A percentile compares a stretch with the other conserved stretches of the same genome.
phyloP scores from a whole-genome alignment of 1,140 invertebrate genomes.

The Bombus confusus region DNA sequence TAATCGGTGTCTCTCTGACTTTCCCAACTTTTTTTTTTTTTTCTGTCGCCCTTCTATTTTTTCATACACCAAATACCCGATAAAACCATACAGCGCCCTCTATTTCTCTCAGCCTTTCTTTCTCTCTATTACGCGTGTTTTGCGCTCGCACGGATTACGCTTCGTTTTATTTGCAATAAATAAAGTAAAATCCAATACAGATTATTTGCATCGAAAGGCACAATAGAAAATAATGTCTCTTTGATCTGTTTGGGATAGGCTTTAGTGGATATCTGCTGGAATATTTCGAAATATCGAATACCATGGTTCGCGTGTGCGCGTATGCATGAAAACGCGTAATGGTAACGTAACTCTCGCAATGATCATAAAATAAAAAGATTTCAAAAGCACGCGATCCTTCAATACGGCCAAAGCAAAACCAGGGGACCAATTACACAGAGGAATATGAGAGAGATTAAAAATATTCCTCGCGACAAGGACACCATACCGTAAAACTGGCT shows the following conservation, averaged over 20 bases:
- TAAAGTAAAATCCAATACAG: slow-evolving; percentile 41
- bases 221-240: slow-evolving; percentile 28
- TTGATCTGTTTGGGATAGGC: not conserved
- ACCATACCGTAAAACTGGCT: not conserved
- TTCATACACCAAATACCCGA: not conserved
- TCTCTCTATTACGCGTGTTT: not conserved
- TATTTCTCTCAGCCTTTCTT: too few species aligned
- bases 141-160: not conserved
- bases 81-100: not conserved
- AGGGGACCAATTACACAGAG: not conserved
- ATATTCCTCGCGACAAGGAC: not conserved
- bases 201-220: slow-evolving; percentile 36
- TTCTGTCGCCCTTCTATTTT: not conserved
- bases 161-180: slow-evolving; percentile 32
- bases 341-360: not conserved
- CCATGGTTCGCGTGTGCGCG: not conserved
- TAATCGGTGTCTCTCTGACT: slow-evolving; percentile 14
- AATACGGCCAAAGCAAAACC: too few species aligned
- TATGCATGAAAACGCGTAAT: not conserved
- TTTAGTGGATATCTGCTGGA: not conserved
- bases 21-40: not conserved
- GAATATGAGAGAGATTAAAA: not conserved
- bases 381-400: not conserved
- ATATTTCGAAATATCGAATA: slow-evolving; percentile 3
- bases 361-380: not conserved